Percentiles rank a stretch among this genome's conserved stretches.
Evolutionary conservation across 2,113 vertebrate species (phyloP).

Genomic region (Opisthocomus hoazin): DNA sequence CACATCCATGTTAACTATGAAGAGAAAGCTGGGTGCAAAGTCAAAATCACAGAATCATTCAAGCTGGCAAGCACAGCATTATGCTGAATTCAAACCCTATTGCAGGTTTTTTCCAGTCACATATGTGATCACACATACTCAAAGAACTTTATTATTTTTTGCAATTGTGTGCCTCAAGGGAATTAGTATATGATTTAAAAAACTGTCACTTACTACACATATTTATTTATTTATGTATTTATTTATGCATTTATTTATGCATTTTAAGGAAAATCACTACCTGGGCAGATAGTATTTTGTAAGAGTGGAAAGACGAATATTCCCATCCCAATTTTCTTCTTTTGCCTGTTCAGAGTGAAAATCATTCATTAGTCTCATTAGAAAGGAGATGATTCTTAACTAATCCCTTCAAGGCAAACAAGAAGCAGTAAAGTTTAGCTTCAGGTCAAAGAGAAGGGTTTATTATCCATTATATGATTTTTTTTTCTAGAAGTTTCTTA

Average conservation of each 20-base stretch:
- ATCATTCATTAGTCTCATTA: not conserved
- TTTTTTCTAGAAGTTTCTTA: not conserved
- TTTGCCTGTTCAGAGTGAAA: not conserved
- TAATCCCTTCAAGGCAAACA: not conserved
- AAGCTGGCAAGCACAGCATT: not conserved
- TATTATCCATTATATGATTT: not conserved
- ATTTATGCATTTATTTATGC: not conserved
- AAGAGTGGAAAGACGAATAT: not conserved
- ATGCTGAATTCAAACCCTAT: not conserved
- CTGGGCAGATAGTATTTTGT: fast-evolving
- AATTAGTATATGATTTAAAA: not conserved
- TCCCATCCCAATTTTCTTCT: not conserved
- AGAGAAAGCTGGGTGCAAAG: not conserved
- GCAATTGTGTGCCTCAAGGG: not conserved
- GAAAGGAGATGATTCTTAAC: not conserved
- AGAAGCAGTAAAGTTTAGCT: not conserved
- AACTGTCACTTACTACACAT: not conserved
- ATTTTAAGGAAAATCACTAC: not conserved
- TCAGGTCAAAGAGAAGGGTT: not conserved
- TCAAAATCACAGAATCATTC: not conserved
- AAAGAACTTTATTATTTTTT: not conserved
- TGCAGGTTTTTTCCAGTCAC: not conserved
- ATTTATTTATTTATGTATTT: not conserved
- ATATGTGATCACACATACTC: not conserved
- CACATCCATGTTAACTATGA: not conserved